Conservation (phyloP, 2,113 vertebrate species). For the Sigmodon hispidus region DNA sequence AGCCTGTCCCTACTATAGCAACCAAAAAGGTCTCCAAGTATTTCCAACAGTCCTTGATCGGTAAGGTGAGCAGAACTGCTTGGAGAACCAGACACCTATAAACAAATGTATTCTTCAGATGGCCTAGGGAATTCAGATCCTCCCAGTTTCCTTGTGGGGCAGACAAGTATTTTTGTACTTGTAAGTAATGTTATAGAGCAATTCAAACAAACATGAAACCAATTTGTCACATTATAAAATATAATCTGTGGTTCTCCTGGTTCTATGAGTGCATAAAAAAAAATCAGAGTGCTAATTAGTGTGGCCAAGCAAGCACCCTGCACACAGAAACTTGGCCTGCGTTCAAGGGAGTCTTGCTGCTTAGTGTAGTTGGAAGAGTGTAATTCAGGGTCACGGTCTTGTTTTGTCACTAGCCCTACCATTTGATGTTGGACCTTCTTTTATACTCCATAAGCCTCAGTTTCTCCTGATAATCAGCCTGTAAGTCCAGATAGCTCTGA, state of each 20-base stretch:
- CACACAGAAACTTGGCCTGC: background rate
- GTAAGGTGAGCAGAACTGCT: background rate
- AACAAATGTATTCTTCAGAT: background rate
- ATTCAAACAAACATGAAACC: background rate
- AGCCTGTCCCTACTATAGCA: background rate
- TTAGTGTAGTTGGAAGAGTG: background rate
- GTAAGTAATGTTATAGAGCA: background rate
- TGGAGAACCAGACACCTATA: background rate
- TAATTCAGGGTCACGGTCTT: background rate
- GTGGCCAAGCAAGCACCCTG: background rate
- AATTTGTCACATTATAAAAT: background rate
- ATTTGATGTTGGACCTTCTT: background rate
- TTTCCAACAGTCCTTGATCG: background rate
- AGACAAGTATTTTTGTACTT: background rate
- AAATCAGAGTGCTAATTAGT: background rate
- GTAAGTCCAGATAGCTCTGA: conserved; percentile 16
- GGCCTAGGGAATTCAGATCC: background rate
- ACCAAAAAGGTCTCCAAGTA: background rate
- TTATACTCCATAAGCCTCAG: background rate
- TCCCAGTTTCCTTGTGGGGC: background rate
- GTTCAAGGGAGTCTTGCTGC: background rate
- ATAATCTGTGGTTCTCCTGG: background rate
- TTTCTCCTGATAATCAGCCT: background rate
- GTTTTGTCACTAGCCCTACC: background rate
- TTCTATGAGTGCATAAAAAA: background rate